A percentile compares a stretch with the other conserved stretches of the same genome.
Conservation (phyloP, 2,888 invertebrate genomes). For the Barypeithes pellucidus region DNA sequence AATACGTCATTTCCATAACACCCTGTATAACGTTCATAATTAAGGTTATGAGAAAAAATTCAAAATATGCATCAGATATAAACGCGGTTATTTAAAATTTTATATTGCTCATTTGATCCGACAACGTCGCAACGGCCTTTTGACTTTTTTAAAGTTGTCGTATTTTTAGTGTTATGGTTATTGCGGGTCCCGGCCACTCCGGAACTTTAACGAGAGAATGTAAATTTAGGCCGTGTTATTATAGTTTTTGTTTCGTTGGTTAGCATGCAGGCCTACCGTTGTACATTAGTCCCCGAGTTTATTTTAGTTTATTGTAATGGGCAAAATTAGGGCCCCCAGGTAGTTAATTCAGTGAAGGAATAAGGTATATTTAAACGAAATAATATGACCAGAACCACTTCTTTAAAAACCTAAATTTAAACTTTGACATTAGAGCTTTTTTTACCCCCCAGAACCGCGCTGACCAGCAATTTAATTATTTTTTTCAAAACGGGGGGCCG, state of each 20-base stretch:
- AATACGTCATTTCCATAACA: no score
- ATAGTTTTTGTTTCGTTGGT: conserved; percentile 38
- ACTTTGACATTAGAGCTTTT: no score
- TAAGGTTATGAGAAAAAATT: no score
- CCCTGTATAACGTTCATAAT: no score
- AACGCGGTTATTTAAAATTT: neutral
- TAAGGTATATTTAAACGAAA: no score
- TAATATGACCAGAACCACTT: no score
- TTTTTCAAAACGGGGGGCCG: no score
- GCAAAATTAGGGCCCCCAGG: neutral
- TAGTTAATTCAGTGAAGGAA: neutral
- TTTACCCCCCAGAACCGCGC: no score
- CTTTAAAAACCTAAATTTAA: no score
- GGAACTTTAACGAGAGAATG: conserved; percentile 23
- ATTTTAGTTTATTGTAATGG: conserved; percentile 25
- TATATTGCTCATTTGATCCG: neutral
- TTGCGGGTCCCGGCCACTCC: conserved; percentile 29
- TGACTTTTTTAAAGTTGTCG: conserved; percentile 5
- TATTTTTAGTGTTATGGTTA: conserved; percentile 38
- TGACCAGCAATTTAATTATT: no score
- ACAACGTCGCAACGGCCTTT: conserved; percentile 5
- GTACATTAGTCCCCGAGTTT: neutral
- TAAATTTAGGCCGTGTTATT: conserved; percentile 34
- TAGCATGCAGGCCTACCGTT: neutral
- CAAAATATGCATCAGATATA: no score